phyloP scores from a whole-genome alignment of 2,888 invertebrate genomes.

The Stratiomys singularior region DNA sequence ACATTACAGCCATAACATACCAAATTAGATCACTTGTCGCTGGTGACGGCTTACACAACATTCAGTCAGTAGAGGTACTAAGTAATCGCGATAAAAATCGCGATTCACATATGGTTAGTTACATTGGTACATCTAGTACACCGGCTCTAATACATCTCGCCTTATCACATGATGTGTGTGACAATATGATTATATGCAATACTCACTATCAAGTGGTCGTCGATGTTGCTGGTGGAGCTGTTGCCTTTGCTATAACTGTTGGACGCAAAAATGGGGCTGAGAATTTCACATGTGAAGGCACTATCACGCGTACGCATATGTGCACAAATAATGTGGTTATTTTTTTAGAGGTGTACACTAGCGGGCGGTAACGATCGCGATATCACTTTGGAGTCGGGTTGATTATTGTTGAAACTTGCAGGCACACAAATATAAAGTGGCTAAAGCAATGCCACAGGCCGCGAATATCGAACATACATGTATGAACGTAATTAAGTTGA shows the following conservation, averaged over 20 bases:
- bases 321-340: not conserved
- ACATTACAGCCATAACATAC: not conserved
- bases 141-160: constrained; percentile 36
- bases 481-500: not conserved
- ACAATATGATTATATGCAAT: not conserved
- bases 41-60: constrained; percentile 36
- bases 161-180: constrained; percentile 33
- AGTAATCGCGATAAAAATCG: not conserved
- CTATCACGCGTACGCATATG: constrained; percentile 21
- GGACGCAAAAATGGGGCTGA: not conserved
- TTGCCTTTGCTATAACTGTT: too few species aligned
- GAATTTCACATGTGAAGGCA: constrained; percentile 30
- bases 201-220: constrained; percentile 10
- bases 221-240: not conserved
- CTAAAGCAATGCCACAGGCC: not conserved
- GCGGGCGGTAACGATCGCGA: constrained; percentile 34
- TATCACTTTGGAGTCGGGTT: constrained; percentile 15
- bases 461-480: not conserved
- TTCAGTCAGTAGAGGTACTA: not conserved
- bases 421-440: not conserved
- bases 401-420: not conserved
- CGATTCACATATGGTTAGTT: not conserved
- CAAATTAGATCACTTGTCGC: constrained; percentile 28
- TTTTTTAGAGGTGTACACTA: constrained; percentile 19
- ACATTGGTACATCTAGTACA: not conserved